Evolutionary conservation across 2,888 invertebrate genomes (phyloP).

Genomic region (Beris morrisii): DNA sequence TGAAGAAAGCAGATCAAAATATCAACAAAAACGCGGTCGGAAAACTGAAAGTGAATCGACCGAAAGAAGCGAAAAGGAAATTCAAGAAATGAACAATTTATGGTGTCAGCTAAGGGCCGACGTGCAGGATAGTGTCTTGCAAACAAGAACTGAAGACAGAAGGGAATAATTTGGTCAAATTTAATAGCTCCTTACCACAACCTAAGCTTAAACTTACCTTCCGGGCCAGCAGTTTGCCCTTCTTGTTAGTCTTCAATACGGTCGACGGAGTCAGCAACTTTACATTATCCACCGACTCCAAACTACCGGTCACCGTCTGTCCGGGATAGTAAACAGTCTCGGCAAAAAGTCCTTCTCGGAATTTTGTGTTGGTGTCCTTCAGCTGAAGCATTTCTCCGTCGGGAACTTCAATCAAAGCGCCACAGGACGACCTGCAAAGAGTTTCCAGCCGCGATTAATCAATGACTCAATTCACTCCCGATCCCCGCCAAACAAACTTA

Average conservation of each 20-base stretch:
- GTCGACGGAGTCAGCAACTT: conserved; percentile 80
- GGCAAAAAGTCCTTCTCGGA: conserved; percentile 59
- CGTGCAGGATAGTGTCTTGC: no score
- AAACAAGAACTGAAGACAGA: no score
- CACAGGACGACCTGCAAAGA: conserved; percentile 51
- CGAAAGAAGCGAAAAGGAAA: no score
- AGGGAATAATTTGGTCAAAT: no score
- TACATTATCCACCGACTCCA: conserved; percentile 74
- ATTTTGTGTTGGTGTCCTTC: conserved; percentile 71
- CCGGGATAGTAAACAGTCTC: conserved; percentile 69
- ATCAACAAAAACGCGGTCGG: no score
- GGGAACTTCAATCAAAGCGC: conserved; percentile 54
- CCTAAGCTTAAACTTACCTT: conserved; percentile 53
- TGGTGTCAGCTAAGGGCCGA: no score
- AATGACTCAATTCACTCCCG: not conserved
- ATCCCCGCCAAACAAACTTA: no score
- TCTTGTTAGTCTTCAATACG: conserved; percentile 67
- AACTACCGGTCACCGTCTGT: conserved; percentile 72
- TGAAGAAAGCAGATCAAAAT: no score
- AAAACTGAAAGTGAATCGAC: no score
- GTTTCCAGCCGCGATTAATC: not conserved
- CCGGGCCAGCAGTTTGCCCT: conserved; percentile 62
- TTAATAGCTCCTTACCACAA: no score
- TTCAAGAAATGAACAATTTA: no score
- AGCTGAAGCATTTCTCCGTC: conserved; percentile 71